phyloP scores from a whole-genome alignment of 2,113 vertebrate species.

The Meriones unguiculatus region DNA sequence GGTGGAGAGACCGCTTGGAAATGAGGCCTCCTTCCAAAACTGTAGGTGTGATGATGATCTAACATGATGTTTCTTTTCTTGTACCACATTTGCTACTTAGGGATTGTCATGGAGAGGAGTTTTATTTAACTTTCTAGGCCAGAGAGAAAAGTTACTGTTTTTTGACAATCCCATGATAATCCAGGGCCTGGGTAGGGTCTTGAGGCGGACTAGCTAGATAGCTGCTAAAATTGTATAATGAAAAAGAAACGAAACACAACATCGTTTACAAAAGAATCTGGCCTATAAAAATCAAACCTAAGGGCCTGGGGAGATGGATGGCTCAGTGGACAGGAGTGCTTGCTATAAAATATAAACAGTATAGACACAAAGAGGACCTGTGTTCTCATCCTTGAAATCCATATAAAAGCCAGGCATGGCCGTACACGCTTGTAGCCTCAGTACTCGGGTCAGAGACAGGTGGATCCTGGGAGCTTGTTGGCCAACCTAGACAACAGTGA shows the following conservation, averaged over 20 bases:
- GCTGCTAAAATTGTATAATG: background rate
- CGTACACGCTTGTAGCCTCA: background rate
- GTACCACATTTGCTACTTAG: background rate
- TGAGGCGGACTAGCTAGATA: background rate
- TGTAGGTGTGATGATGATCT: background rate
- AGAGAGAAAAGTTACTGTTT: background rate
- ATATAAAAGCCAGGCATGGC: background rate
- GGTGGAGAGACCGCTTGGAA: conserved; percentile 24
- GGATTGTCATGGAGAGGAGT: background rate
- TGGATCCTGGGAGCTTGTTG: background rate
- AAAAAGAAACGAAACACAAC: background rate
- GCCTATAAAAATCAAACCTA: background rate
- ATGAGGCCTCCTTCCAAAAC: background rate
- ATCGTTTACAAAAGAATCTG: background rate
- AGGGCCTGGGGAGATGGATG: background rate
- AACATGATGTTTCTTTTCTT: background rate
- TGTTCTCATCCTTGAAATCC: background rate
- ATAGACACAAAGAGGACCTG: background rate
- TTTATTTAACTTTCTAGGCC: background rate
- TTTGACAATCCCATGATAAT: background rate
- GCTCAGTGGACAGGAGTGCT: background rate
- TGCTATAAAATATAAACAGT: background rate
- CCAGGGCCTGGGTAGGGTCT: background rate
- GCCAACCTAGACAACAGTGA: background rate
- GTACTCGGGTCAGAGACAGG: background rate